These are phyloP conservation scores for Grammomys dolichurus DNA, from an alignment of 2,113 vertebrate species.

Conservation along the genomic window DNA sequence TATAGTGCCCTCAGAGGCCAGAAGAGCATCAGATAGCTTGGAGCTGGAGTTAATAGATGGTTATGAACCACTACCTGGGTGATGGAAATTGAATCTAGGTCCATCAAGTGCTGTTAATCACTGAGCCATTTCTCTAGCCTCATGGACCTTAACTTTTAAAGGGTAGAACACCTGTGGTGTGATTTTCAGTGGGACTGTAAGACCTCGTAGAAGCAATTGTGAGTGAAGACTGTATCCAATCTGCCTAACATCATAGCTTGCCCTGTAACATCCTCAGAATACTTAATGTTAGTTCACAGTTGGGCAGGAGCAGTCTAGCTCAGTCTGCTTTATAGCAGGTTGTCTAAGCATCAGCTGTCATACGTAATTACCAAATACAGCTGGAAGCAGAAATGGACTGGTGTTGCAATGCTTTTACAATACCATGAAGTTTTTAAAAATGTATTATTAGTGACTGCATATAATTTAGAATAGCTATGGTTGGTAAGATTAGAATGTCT, in stretches of 20 bases:
- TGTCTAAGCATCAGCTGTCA: background rate
- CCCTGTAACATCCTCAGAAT: background rate
- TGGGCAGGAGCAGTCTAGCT: background rate
- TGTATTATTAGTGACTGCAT: background rate
- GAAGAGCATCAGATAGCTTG: background rate
- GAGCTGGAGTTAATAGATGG: background rate
- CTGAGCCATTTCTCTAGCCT: background rate
- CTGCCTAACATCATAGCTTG: background rate
- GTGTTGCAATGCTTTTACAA: background rate
- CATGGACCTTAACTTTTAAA: background rate
- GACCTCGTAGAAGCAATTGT: background rate
- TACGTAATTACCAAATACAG: background rate
- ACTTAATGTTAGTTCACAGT: background rate
- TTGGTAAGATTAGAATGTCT: conserved; percentile 24
- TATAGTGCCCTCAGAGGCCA: background rate
- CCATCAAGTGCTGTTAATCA: background rate
- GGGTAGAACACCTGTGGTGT: background rate
- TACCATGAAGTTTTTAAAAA: background rate
- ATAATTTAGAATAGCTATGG: background rate
- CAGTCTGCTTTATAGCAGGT: background rate
- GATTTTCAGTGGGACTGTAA: background rate
- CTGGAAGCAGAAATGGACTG: background rate
- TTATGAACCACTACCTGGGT: background rate
- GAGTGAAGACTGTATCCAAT: background rate
- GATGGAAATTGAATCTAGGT: background rate